Conservation (phyloP, 2,113 vertebrate genomes). For the Puffinus mauretanicus region DNA sequence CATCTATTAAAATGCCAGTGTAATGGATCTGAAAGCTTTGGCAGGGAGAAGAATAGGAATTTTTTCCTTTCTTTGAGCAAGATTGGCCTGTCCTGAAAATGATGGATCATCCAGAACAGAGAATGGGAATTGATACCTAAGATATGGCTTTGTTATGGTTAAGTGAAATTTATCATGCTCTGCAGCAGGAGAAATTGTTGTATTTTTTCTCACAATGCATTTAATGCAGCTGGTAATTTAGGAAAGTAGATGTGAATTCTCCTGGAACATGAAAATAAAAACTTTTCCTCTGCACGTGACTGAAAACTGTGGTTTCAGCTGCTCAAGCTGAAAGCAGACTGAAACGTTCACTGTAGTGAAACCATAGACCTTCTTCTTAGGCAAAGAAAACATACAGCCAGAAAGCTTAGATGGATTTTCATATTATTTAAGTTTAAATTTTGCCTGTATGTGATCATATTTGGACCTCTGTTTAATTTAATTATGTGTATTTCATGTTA, state of each 20-base stretch:
- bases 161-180: background rate
- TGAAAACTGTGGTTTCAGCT: background rate
- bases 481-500: background rate
- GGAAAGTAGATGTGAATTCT: background rate
- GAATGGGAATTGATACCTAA: background rate
- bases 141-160: background rate
- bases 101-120: background rate
- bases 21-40: background rate
- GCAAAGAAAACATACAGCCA: background rate
- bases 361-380: background rate
- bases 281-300: background rate
- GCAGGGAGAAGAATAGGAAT: background rate
- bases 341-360: background rate
- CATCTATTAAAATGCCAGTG: background rate
- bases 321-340: background rate
- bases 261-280: background rate
- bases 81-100: background rate
- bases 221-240: background rate
- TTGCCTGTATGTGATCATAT: background rate
- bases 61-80: background rate
- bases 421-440: background rate
- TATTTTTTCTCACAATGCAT: background rate
- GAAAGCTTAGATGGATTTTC: background rate
- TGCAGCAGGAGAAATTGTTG: background rate
- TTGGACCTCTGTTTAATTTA: background rate